A percentile compares a stretch with the other conserved stretches of the same genome.
These are phyloP conservation scores for Macrobrachium nipponense DNA, from an alignment of 1,140 invertebrate species.

Conservation along the genomic window DNA sequence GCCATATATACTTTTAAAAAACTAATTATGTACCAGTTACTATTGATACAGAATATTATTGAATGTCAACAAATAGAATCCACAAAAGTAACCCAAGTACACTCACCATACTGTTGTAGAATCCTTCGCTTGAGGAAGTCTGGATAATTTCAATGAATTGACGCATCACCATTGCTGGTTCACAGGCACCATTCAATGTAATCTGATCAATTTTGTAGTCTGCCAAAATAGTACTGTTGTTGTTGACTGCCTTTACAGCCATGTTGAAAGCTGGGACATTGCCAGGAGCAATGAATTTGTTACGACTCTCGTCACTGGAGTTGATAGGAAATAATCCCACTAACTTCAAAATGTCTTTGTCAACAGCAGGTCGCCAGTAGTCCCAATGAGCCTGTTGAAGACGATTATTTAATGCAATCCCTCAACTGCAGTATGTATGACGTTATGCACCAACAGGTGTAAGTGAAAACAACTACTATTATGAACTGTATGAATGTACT, in stretches of 20 bases:
- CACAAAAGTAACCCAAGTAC: slow-evolving; percentile 73
- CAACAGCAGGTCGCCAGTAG: slow-evolving; percentile 22
- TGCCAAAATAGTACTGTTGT: slow-evolving; percentile 73
- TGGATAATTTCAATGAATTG: slow-evolving; percentile 81
- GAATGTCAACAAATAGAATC: no score
- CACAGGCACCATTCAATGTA: slow-evolving; percentile 78
- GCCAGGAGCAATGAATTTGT: slow-evolving; percentile 59
- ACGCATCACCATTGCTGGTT: slow-evolving; percentile 82
- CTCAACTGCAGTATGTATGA: slow-evolving; percentile 66
- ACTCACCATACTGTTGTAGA: slow-evolving; percentile 74
- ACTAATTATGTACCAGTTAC: no score
- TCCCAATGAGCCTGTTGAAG: slow-evolving; percentile 27
- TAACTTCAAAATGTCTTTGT: slow-evolving; percentile 2
- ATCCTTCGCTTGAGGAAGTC: slow-evolving; percentile 66
- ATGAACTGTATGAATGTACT: no score
- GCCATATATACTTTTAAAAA: no score
- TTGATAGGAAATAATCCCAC: slow-evolving; percentile 37
- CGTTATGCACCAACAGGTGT: no score
- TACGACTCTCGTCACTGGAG: slow-evolving; percentile 9
- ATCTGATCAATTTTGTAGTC: slow-evolving; percentile 76
- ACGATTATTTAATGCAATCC: neutral
- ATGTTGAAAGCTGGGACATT: slow-evolving; percentile 74
- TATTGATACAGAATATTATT: no score
- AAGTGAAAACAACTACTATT: no score
- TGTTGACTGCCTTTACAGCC: slow-evolving; percentile 78